A percentile compares a stretch with the other conserved stretches of the same genome.
phyloP scores from a whole-genome alignment of 2,888 invertebrate species.

The Archaeoteleia sp. region DNA sequence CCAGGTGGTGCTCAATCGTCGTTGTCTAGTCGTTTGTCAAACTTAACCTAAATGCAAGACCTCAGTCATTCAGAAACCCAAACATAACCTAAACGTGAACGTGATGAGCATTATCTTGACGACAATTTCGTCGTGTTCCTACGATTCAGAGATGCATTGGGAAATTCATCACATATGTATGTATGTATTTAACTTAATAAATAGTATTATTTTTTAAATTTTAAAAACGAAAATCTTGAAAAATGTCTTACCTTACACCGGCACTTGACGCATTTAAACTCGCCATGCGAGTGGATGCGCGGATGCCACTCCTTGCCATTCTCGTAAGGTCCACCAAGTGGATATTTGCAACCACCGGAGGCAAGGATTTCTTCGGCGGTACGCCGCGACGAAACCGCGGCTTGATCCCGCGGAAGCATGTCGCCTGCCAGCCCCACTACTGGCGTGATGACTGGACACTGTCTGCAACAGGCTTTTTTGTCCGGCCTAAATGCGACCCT shows the following conservation, averaged over 20 bases:
- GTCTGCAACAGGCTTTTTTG: conserved; percentile 87
- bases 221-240: neutral
- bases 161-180: too few relatives aligned
- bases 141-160: too few relatives aligned
- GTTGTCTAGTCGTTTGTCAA: too few relatives aligned
- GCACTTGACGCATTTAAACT: conserved; percentile 92
- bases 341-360: conserved; percentile 89
- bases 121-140: too few relatives aligned
- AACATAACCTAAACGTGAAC: too few relatives aligned
- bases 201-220: too few relatives aligned
- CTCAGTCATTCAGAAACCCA: too few relatives aligned
- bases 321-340: conserved; percentile 79
- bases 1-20: too few relatives aligned
- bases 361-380: conserved; percentile 83
- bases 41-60: too few relatives aligned
- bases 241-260: conserved; percentile 86
- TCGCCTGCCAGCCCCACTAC: conserved; percentile 62
- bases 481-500: conserved; percentile 84
- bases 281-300: conserved; percentile 89
- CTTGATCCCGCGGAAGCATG: conserved; percentile 74
- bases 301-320: conserved; percentile 93
- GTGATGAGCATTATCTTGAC: too few relatives aligned
- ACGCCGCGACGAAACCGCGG: conserved; percentile 76
- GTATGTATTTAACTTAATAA: too few relatives aligned
- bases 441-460: conserved; percentile 78